These are phyloP conservation scores for Pararge aegeria DNA, from an alignment of 1,140 invertebrate genomes.

Conservation along the genomic window DNA sequence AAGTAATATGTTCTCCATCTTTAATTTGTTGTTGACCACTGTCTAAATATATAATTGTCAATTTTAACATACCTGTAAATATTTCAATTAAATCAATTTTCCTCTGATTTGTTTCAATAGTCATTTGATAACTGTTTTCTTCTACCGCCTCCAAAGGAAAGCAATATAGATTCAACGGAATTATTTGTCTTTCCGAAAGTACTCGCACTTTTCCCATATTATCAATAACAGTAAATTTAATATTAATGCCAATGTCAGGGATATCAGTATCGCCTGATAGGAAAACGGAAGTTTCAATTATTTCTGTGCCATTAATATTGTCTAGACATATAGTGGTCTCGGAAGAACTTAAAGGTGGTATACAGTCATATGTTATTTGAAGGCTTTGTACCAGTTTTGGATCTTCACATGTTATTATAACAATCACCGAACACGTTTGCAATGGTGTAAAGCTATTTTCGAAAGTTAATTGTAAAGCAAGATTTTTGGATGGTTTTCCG, in stretches of 20 bases:
- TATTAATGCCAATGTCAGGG: conserved; percentile 44
- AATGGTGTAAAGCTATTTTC: conserved; percentile 30
- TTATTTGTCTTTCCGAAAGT: conserved; percentile 38
- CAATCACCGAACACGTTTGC: conserved; percentile 53
- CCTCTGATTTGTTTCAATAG: conserved; percentile 40
- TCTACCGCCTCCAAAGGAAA: conserved; percentile 23
- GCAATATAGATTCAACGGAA: conserved; percentile 59
- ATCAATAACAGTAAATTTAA: conserved; percentile 56
- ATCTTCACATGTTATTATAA: conserved; percentile 55
- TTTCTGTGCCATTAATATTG: conserved; percentile 61
- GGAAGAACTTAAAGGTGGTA: conserved; percentile 46
- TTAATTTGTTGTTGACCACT: neutral
- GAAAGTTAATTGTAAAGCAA: conserved; percentile 30
- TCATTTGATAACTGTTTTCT: conserved; percentile 44
- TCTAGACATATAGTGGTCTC: conserved; percentile 60
- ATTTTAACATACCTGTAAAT: conserved; percentile 53
- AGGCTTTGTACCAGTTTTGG: conserved; percentile 55
- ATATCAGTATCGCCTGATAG: conserved; percentile 44
- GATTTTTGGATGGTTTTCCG: conserved; percentile 50
- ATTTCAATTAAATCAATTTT: conserved; percentile 46
- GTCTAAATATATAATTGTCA: neutral
- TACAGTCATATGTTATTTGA: conserved; percentile 59
- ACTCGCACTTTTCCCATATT: conserved; percentile 50
- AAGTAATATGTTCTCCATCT: neutral
- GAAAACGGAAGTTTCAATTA: conserved; percentile 58